Percentiles rank a stretch among this genome's conserved stretches.
phyloP scores from a whole-genome alignment of 2,888 invertebrate genomes.

The Pilophorus perplexus region DNA sequence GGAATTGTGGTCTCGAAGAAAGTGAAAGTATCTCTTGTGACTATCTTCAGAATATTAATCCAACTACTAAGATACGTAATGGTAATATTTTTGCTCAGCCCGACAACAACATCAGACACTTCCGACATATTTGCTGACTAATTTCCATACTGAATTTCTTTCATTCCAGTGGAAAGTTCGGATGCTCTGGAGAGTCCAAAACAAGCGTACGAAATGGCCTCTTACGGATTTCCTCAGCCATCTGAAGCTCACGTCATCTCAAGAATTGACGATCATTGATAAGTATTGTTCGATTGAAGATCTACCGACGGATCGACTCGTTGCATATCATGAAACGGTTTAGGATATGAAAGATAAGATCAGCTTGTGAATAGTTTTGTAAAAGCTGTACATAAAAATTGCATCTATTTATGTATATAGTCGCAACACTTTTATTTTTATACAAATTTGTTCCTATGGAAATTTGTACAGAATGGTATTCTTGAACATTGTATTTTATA shows the following conservation, averaged over 20 bases:
- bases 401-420: constrained; percentile 25
- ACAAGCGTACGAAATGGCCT: constrained; percentile 24
- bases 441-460: constrained; percentile 23
- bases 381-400: constrained; percentile 11
- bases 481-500: constrained; percentile 32
- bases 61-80: constrained; percentile 7
- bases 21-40: constrained; percentile 7
- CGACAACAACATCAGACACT: no score
- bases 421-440: constrained; percentile 23
- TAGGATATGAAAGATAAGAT: constrained; percentile 2
- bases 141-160: no score
- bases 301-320: background rate
- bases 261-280: constrained; percentile 21
- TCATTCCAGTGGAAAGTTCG: constrained; percentile 12
- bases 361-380: constrained; percentile 1
- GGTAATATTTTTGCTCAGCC: no score
- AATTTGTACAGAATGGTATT: constrained; percentile 27
- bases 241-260: constrained; percentile 3
- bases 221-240: constrained; percentile 30
- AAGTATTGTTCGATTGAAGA: background rate
- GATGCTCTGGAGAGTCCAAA: constrained; percentile 29
- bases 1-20: constrained; percentile 19
- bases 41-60: constrained; percentile 26
- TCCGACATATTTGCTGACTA: no score
- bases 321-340: constrained; percentile 11